Evolutionary conservation across 1,140 invertebrate genomes (phyloP).

Genomic region (Oscheius sp.): DNA sequence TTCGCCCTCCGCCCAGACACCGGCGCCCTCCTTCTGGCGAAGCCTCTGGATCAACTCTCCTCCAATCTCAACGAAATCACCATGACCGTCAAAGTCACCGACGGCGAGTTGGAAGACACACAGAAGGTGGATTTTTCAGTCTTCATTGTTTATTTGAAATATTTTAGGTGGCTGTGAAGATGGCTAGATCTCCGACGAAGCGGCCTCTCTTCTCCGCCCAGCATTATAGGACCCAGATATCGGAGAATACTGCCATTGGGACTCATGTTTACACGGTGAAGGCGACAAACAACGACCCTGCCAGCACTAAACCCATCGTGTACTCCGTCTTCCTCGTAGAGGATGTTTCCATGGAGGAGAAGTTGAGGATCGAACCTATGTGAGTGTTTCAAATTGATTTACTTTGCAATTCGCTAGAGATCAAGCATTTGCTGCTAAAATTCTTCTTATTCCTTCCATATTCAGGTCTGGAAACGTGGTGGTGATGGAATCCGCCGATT

Average conservation of each 20-base stretch:
- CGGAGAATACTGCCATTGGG: slow-evolving; percentile 19
- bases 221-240: slow-evolving; percentile 18
- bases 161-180: neutral
- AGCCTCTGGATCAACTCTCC: slow-evolving; percentile 29
- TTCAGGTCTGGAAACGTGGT: slow-evolving; percentile 32
- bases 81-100: slow-evolving; percentile 21
- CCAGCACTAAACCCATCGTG: slow-evolving; percentile 14
- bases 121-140: neutral
- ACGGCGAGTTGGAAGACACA: neutral
- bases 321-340: slow-evolving; percentile 18
- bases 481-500: slow-evolving; percentile 29
- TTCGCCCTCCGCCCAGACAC: slow-evolving; percentile 80
- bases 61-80: slow-evolving; percentile 8
- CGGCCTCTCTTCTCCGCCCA: slow-evolving; percentile 18
- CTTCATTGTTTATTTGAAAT: neutral
- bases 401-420: neutral
- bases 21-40: slow-evolving; percentile 30
- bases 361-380: slow-evolving; percentile 25
- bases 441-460: neutral
- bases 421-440: neutral
- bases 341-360: slow-evolving; percentile 22
- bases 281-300: neutral
- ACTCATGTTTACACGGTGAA: slow-evolving; percentile 29
- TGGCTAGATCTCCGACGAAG: slow-evolving; percentile 2
- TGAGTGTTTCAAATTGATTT: neutral